Conservation (phyloP, 2,888 invertebrate genomes). For the Empis stercorea region DNA sequence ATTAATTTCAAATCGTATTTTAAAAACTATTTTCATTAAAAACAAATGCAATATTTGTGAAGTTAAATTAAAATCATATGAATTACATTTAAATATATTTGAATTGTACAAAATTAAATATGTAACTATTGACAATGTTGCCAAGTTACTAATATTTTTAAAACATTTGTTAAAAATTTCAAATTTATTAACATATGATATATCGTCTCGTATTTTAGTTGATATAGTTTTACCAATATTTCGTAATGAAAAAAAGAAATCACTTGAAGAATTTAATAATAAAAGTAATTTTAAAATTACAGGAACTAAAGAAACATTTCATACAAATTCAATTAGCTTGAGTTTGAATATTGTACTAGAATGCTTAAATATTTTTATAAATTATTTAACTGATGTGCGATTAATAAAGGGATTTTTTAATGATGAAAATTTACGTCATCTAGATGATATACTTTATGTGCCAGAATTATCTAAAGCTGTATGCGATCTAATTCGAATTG, state of each 20-base stretch:
- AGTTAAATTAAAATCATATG: slow-evolving; percentile 24
- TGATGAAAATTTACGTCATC: slow-evolving; percentile 29
- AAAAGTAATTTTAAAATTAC: neutral
- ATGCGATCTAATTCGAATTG: slow-evolving; percentile 33
- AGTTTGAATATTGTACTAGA: slow-evolving; percentile 19
- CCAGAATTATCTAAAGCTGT: slow-evolving; percentile 27
- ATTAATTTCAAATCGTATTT: slow-evolving; percentile 26
- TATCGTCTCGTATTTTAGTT: slow-evolving; percentile 27
- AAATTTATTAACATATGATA: slow-evolving; percentile 24
- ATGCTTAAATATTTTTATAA: slow-evolving; percentile 30
- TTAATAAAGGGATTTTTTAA: slow-evolving; percentile 31
- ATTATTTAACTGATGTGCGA: slow-evolving; percentile 30
- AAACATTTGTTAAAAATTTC: slow-evolving; percentile 32
- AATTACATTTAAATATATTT: slow-evolving; percentile 24
- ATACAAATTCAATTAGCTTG: neutral
- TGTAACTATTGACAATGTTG: slow-evolving; percentile 7
- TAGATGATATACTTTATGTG: slow-evolving; percentile 27
- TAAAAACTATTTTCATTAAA: slow-evolving; percentile 24
- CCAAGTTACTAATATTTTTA: slow-evolving; percentile 17
- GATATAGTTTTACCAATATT: slow-evolving; percentile 32
- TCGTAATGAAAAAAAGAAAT: slow-evolving; percentile 20
- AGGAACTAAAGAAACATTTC: neutral
- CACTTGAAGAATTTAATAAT: neutral
- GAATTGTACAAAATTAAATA: slow-evolving; percentile 19
- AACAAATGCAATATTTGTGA: slow-evolving; percentile 24